Evolutionary conservation across 2,797 vertebrate genomes (phyloP), one percentile per base, ranked within the genome.

Genomic region (Miichthys miiuy): DNA sequence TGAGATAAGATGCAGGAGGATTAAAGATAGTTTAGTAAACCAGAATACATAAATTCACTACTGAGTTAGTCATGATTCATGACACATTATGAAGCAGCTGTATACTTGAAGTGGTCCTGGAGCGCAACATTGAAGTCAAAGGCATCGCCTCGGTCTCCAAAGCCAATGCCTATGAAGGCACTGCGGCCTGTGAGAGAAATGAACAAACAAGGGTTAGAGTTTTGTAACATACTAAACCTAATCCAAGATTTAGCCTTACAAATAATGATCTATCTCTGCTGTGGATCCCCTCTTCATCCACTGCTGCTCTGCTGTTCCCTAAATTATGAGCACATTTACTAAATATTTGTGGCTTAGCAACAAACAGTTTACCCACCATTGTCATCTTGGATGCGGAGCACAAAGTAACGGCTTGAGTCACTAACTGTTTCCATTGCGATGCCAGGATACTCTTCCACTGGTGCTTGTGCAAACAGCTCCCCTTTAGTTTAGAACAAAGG

Each of bases 101-200:
- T 84, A 1, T 95, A 99, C 98, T 99, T 99, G 91, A 99, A 99
- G 88, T 99, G 98, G 92, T 99, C 98, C 92, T 99, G 98, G 87
- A 99, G 95, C 21, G 97, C 95, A 51, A 99, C 98, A 11, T 98
- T 99, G 91, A 99, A 99, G 94, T 99, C 98, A 82, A 99, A 99
- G 21, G 98, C 96, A 79, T 99, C 98, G 6, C 98, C 97, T 84
- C 98, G 91, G 91, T 99, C 98, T 46, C 95, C 95, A 82, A 99
- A 99, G 62, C 98, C 98, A 74, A 99, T 97, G 73, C 98, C 98
- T 78, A 99, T 99, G 89, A 99, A 99, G 0, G 98, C 98, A 58
- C 97, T 98, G 72, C 97, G 97, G 69, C 98, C 98, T 99, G 86
- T 13, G 64, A 86, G 73, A 74, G 66, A 77, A 51, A 47, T 0